Evolutionary conservation across 1,140 invertebrate genomes (phyloP), one percentile per base, ranked within the genome.

Genomic region (Penaeus chinensis): DNA sequence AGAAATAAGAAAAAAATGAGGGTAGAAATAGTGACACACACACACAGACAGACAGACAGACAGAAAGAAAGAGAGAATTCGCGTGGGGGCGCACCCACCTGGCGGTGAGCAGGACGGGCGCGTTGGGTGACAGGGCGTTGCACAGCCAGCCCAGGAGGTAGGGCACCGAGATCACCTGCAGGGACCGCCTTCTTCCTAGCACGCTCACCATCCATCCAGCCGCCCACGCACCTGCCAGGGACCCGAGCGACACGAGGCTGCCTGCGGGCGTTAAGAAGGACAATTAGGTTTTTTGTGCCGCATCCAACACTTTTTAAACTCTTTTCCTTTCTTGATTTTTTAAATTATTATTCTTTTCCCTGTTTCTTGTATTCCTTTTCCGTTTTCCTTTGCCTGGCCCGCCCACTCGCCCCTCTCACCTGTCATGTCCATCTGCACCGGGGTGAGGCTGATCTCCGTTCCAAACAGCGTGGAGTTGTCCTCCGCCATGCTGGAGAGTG

Each of bases 71-170:
- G 37, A 42, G 37, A 24, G 54, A 62, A 27, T 27, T 22, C 54
- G 61, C 54, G 60, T 80, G n/a, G 47, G n/a, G 60, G 47, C 18
- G 47, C 8, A 47, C 24, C 7, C 13, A 82, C 79, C 79, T 82
- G 0, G 79, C 22, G 11, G 61, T 62, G 32, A 82, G 47, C 10
- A 82, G 22, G 60, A 82, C 54, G 16, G 47, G 20, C 79, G 79
- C n/a, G 47, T 54, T 62, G 63, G 79, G 79, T 7, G 79, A 22
- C 61, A 82, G 37, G 60, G 79, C 79, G 27, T 61, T 32, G 19
- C 60, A 22, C 47, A 82, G 16, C 79, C 79, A 82, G 11, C 79
- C 79, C 13, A 63, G n/a, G 16, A 82, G 60, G 37, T 62, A 82
- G 61, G 61, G 47, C 16, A 37, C 54, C 61, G 61, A 22, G 22